Base-by-base conservation (phyloP, 53 echinoderm and acorn worm species). In the Holothuria scabra region DNA sequence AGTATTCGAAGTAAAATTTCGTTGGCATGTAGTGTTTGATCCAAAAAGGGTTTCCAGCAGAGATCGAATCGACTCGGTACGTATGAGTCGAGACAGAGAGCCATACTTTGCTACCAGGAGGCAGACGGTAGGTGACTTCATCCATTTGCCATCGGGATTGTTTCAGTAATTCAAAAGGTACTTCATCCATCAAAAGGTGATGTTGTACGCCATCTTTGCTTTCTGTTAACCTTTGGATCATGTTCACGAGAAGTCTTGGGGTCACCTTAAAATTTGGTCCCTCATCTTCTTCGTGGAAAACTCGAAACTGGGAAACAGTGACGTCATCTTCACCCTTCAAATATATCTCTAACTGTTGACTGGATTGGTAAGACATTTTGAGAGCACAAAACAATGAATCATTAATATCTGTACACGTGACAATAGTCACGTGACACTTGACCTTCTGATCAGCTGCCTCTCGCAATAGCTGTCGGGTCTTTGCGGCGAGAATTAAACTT, bases 321-420 rank as follows among this genome's bases (percentile, higher is more conserved):
- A 81, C 25, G 41, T 70, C 14, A 14, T 52, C 18, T 34, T 41
- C 26, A 5, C 21, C 11, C 25, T 28, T 8, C 20, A 81, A 28
- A 37, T 61, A 61, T 25, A 46, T 64, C 29, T 64, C 62, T 37
- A 81, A 49, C 35, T 81, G 82, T 18, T 81, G 38, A 41, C 65
- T 81, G 5, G 82, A 61, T 23, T 49, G n/a, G 35, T 81, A 81
- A 20, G 82, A 63, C 62, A 63, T 81, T 63, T 81, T 81, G 1
- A 81, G 65, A 5, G 62, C 63, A 23, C 82, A 81, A 16, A 62
- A 48, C 37, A 81, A 48, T 1, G 82, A 81, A 20, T 81, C 65
- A 49, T 81, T 81, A 41, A 81, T 81, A 28, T 81, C 82, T 41
- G 82, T 81, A 63, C 82, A 81, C 23, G 62, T 81, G 18, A 81